Conservation (phyloP, 2,797 vertebrate genomes). For the Sarcophilus harrisii region DNA sequence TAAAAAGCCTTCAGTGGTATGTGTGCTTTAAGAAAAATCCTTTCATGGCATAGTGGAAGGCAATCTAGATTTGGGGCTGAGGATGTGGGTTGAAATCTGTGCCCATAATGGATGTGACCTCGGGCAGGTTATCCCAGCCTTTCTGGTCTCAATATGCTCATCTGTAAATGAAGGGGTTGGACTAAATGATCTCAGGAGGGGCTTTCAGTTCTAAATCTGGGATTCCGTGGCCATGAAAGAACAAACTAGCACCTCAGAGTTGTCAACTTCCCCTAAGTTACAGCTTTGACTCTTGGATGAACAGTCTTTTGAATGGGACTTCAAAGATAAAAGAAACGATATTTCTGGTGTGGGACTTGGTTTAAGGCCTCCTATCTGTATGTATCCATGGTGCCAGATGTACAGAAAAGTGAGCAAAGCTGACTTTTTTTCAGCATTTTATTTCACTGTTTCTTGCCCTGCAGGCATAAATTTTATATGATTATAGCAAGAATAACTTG, state of each 20-base stretch:
- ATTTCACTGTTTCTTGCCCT: not conserved
- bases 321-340: slow-evolving; percentile 32
- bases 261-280: slow-evolving; percentile 22
- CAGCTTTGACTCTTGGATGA: slow-evolving; percentile 5
- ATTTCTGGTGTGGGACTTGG: not conserved
- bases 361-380: slow-evolving; percentile 5
- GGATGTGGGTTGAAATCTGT: not conserved
- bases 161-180: not conserved
- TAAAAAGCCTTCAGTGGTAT: not conserved
- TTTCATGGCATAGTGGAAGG: not conserved
- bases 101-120: not conserved
- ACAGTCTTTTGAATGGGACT: slow-evolving; percentile 6
- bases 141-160: not conserved
- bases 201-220: not conserved
- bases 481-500: not conserved
- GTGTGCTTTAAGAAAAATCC: not conserved
- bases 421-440: not conserved
- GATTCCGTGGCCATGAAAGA: not conserved
- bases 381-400: not conserved
- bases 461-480: not conserved
- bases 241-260: not conserved
- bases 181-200: not conserved
- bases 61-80: not conserved
- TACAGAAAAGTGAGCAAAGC: not conserved
- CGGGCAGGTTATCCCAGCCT: not conserved